Percentiles rank a stretch among this genome's conserved stretches.
Evolutionary conservation across 2,797 vertebrate genomes (phyloP).

Genomic region (Notolepis coatsorum): DNA sequence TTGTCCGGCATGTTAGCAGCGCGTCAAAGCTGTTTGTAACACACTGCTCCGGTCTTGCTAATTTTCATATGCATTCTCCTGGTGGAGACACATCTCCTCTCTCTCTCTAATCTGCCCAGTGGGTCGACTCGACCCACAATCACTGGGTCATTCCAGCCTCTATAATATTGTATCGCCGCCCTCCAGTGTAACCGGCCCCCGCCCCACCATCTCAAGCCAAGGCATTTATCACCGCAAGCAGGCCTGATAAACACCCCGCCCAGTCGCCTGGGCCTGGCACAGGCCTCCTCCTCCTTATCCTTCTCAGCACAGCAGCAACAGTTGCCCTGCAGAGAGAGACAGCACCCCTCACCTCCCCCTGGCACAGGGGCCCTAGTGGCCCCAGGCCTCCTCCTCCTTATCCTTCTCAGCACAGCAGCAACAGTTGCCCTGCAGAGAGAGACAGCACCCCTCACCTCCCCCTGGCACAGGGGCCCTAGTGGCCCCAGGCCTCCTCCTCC

Average conservation of each 20-base stretch:
- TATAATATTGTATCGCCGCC: neutral
- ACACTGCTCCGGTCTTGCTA: constrained; percentile 35
- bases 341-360: constrained; percentile 44
- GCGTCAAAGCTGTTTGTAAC: constrained; percentile 48
- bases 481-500: constrained; percentile 44
- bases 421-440: constrained; percentile 24
- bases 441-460: constrained; percentile 44
- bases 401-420: constrained; percentile 35
- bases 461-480: no score
- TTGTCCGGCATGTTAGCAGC: constrained; percentile 36
- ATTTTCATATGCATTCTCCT: constrained; percentile 54
- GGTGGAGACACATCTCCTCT: constrained; percentile 55
- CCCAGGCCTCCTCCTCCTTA: constrained; percentile 50
- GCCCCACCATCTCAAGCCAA: constrained; percentile 27
- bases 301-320: constrained; percentile 24
- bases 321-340: constrained; percentile 21
- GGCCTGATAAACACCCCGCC: constrained; percentile 56
- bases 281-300: constrained; percentile 49
- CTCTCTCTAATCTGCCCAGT: constrained; percentile 53
- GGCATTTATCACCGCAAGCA: constrained; percentile 46
- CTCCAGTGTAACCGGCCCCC: constrained; percentile 39
- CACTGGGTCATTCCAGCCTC: constrained; percentile 11
- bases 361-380: no score
- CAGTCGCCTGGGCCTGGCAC: constrained; percentile 42
- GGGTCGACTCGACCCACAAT: constrained; percentile 47